phyloP scores from a whole-genome alignment of 2,113 vertebrate genomes.

The Haemorhous mexicanus region DNA sequence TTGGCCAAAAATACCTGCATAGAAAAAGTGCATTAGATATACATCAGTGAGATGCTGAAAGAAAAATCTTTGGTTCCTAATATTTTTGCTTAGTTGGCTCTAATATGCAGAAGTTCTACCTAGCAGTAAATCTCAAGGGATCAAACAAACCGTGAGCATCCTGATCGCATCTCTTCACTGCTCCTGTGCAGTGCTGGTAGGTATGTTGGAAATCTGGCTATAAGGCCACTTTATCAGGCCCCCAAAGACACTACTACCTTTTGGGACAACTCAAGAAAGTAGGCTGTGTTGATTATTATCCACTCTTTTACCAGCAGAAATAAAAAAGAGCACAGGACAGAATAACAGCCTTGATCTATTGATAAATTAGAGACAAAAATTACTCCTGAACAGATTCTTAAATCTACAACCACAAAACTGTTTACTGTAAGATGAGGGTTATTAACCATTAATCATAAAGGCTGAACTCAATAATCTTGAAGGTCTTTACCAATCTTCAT shows the following conservation, averaged over 20 bases:
- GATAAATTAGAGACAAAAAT: neutral
- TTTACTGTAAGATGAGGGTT: neutral
- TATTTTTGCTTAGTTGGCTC: neutral
- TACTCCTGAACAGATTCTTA: neutral
- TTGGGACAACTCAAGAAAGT: neutral
- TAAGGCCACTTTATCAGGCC: neutral
- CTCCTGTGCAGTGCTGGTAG: neutral
- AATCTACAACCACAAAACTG: neutral
- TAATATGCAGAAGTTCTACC: neutral
- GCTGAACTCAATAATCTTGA: neutral
- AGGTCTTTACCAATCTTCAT: neutral
- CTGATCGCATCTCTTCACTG: neutral
- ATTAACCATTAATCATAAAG: neutral
- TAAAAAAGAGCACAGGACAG: neutral
- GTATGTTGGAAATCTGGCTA: neutral
- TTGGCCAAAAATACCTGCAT: neutral
- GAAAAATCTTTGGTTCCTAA: neutral
- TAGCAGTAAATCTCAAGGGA: neutral
- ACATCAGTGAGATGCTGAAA: neutral
- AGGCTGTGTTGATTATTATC: neutral
- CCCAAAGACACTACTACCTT: neutral
- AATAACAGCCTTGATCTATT: neutral
- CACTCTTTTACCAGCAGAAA: neutral
- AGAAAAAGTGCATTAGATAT: neutral
- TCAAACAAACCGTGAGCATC: neutral